Evolutionary conservation across 2,888 invertebrate genomes (phyloP).

Genomic region (Tricholauxania praeusta): DNA sequence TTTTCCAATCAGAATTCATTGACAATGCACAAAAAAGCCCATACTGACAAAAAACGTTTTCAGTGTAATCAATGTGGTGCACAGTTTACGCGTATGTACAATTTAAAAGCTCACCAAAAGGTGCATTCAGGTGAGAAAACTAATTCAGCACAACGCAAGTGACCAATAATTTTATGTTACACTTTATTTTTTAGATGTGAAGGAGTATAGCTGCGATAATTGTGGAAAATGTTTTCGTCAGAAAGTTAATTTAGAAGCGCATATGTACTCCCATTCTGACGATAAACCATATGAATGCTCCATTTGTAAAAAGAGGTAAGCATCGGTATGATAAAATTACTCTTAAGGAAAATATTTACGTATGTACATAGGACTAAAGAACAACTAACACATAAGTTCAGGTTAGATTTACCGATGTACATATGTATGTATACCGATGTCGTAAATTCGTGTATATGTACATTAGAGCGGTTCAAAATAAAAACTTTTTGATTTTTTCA

Average conservation of each 20-base stretch:
- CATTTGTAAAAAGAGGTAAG: slow-evolving; percentile 63
- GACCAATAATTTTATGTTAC: not conserved
- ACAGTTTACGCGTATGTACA: slow-evolving; percentile 38
- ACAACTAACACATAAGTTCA: too few species aligned
- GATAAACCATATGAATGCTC: slow-evolving; percentile 68
- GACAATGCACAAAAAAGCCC: slow-evolving; percentile 50
- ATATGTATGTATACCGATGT: too few species aligned
- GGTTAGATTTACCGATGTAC: too few species aligned
- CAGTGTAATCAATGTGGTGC: slow-evolving; percentile 43
- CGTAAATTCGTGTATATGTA: too few species aligned
- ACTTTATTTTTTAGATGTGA: slow-evolving; percentile 47
- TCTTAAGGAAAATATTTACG: not conserved
- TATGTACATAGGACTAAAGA: too few species aligned
- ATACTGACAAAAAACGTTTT: slow-evolving; percentile 40
- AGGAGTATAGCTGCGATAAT: slow-evolving; percentile 66
- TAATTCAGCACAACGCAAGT: not conserved
- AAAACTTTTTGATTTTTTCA: too few species aligned
- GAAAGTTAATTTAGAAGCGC: slow-evolving; percentile 69
- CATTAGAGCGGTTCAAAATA: too few species aligned
- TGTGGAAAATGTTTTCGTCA: slow-evolving; percentile 70
- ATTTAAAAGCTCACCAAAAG: slow-evolving; percentile 50
- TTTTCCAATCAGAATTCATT: slow-evolving; percentile 48
- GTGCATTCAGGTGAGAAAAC: slow-evolving; percentile 51
- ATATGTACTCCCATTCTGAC: slow-evolving; percentile 69
- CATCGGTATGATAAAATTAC: not conserved